Evolutionary conservation across 2,888 invertebrate genomes (phyloP), one percentile per base, ranked within the genome.

Genomic region (Lepeophtheirus nordmannii): DNA sequence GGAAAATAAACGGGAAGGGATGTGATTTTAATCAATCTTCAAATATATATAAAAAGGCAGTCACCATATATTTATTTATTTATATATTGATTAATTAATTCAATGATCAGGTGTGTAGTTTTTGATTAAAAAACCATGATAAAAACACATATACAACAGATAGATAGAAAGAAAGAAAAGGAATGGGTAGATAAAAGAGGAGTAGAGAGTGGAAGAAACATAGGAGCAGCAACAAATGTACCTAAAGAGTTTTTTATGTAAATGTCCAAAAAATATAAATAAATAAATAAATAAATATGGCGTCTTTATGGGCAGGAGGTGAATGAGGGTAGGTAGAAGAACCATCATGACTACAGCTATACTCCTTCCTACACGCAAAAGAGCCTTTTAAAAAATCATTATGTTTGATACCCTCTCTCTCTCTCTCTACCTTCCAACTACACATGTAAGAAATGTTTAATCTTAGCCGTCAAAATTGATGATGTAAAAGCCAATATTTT

Each of bases 231-330:
- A 46, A 46, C 53, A 46, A 46, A 46, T 46, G 53, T 46, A 14
- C n/a, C n/a, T 46, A 46, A 46, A 17, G 53, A 46, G 53, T n/a
- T 46, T 46, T 46, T 46, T 46, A 46, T 46, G 53, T 46, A n/a
- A 46, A 46, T 46, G 53, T 46, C 53, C 53, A 46, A 46, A 46
- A 46, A 46, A 46, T 41, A 41, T 10, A 41, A 11, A 41, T 41
- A 46, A 5, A 8, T 17, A 46, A 46, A 46, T 46, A 17, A n/a
- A 46, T 46, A 46, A 46, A 46, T 17, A 46, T 46, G 17, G 53
- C 5, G 53, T n/a, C 30, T 30, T 30, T 30, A 30, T 30, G 30
- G 30, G 30, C 30, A 30, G 30, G 30, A 30, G 30, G 30, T 30
- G 30, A 30, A n/a, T n/a, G n/a, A 30, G 30, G 30, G 30, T 30